Base-by-base conservation (phyloP, 2,113 vertebrate species). In the Herpailurus yagouaroundi region DNA sequence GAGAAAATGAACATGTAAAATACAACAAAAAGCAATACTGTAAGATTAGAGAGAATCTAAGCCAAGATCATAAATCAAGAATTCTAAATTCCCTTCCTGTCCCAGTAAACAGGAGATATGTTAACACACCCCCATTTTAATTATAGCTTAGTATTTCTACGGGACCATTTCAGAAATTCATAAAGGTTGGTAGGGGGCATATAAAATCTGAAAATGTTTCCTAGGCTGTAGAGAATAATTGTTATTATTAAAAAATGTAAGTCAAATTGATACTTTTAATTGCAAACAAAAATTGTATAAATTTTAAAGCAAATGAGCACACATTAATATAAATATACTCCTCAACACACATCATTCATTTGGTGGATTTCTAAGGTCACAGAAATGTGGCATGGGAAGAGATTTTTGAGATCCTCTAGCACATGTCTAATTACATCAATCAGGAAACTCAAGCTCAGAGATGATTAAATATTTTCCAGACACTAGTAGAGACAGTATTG, bases 1-100 rank as follows among this genome's bases (percentile, higher is more conserved):
- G 87, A 97, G 60, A 81, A 93, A 96, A 81, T 50, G 80, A 83
- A 74, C 7, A 81, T 13, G 50, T 76, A 69, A 95, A 94, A 87
- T 63, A 80, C 11, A 38, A 82, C 5, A 57, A 85, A 97, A 96
- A 87, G 21, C 31, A 95, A 73, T 64, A 92, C 4, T 25, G 29
- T 4, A 89, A 16, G 14, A 91, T 77, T 68, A 95, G 9, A 95
- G 11, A 89, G 36, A 90, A 73, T 80, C 41, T 63, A 94, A 95
- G 45, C 15, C 66, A 77, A 95, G 23, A 91, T 79, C 87, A 57
- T 81, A 94, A 89, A 79, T 93, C 29, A 79, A 18, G 29, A 27
- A 95, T 41, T 87, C 55, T 92, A 94, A 82, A 63, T 1, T 1
- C 19, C 27, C 92, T 55, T 94, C 25, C 69, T 94, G 11, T 52